Conservation (phyloP, 1,140 invertebrate genomes). For the Papilio machaon region DNA sequence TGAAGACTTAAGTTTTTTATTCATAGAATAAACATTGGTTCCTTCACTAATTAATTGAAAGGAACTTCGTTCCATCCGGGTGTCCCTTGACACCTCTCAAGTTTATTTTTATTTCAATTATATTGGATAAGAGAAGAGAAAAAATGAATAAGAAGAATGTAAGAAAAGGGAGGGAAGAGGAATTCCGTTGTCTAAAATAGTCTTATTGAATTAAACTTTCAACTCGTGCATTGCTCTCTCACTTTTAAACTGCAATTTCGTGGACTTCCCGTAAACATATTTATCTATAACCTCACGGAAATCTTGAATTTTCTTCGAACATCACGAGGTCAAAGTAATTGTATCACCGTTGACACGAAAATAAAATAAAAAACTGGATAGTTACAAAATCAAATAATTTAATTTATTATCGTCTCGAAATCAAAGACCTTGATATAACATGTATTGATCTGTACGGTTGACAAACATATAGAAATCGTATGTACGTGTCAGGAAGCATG, state of each 20-base stretch:
- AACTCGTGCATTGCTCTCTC: neutral
- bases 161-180: neutral
- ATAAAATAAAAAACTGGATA: no score
- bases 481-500: conserved; percentile 34
- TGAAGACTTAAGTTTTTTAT: no score
- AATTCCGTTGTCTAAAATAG: neutral
- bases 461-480: conserved; percentile 3
- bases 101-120: no score
- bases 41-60: no score
- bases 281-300: neutral
- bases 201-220: neutral
- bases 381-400: neutral
- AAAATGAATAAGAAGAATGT: no score
- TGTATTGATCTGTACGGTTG: neutral
- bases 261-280: neutral
- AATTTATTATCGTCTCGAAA: neutral
- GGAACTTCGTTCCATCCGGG: no score
- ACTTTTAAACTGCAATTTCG: neutral
- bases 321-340: no score
- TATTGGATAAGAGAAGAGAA: no score
- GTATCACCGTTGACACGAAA: no score
- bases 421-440: neutral
- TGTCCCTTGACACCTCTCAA: no score
- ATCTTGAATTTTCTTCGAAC: neutral
- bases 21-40: no score